phyloP scores from a whole-genome alignment of 1,140 invertebrate species.

The Eriosoma lanigerum region DNA sequence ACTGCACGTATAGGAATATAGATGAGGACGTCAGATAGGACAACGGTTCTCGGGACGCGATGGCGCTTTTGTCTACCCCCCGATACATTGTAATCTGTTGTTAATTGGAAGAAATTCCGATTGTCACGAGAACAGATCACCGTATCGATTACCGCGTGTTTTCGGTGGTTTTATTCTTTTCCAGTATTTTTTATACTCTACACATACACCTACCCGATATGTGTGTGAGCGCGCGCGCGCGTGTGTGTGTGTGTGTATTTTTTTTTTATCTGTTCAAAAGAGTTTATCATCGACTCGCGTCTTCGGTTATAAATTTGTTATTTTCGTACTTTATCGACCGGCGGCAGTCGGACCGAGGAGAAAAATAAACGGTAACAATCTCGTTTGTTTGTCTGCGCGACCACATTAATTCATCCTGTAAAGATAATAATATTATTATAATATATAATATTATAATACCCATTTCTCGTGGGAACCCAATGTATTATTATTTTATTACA shows the following conservation, averaged over 20 bases:
- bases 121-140: constrained; percentile 36
- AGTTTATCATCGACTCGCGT: not conserved
- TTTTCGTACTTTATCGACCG: constrained; percentile 27
- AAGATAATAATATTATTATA: not conserved
- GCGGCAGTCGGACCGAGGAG: not conserved
- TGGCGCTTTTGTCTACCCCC: constrained; percentile 27
- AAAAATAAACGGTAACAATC: constrained; percentile 34
- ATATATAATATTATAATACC: not conserved
- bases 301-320: constrained; percentile 21
- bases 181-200: not conserved
- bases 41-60: not conserved
- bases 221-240: not conserved
- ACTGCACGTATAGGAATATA: not conserved
- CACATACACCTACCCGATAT: not conserved
- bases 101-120: constrained; percentile 44
- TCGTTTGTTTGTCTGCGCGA: constrained; percentile 21
- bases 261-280: constrained; percentile 4
- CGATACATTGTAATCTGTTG: constrained; percentile 43
- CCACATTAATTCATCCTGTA: constrained; percentile 26
- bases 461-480: constrained; percentile 23
- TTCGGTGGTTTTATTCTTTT: constrained; percentile 31
- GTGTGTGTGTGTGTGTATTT: not conserved
- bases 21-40: constrained; percentile 28
- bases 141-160: constrained; percentile 38
- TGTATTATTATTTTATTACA: not conserved